Conservation (phyloP, 2,797 vertebrate genomes). For the Thalassophryne amazonica region DNA sequence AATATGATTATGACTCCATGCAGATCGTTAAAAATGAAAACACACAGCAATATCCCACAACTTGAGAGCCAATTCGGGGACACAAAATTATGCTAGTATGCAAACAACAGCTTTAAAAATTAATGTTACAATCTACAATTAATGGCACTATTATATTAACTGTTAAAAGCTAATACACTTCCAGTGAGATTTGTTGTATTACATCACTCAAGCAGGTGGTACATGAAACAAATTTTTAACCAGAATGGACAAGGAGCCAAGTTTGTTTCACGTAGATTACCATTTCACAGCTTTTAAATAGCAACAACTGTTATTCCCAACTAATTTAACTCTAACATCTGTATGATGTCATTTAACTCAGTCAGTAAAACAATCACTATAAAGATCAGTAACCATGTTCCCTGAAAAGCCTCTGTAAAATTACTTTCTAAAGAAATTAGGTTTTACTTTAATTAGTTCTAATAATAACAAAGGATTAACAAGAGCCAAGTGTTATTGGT, state of each 20-base stretch:
- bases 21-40: slow-evolving; percentile 66
- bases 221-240: slow-evolving; percentile 24
- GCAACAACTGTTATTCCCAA: slow-evolving; percentile 35
- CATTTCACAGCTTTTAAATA: slow-evolving; percentile 35
- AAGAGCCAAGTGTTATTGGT: slow-evolving; percentile 40
- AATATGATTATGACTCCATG: slow-evolving; percentile 70
- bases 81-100: slow-evolving; percentile 29
- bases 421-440: slow-evolving; percentile 53
- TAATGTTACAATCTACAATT: slow-evolving; percentile 27
- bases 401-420: slow-evolving; percentile 36
- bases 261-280: slow-evolving; percentile 28
- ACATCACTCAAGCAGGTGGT: slow-evolving; percentile 44
- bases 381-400: slow-evolving; percentile 46
- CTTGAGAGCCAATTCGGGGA: slow-evolving; percentile 57
- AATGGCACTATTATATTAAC: slow-evolving; percentile 28
- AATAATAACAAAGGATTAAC: slow-evolving; percentile 66
- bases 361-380: slow-evolving; percentile 59
- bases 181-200: slow-evolving; percentile 7
- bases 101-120: slow-evolving; percentile 43
- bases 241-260: slow-evolving; percentile 27
- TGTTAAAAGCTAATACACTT: background rate
- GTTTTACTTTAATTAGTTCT: slow-evolving; percentile 72
- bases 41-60: slow-evolving; percentile 59
- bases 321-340: slow-evolving; percentile 67
- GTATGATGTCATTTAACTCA: slow-evolving; percentile 61